Evolutionary conservation across 2,113 vertebrate genomes (phyloP).

Genomic region (Tetraodon nigroviridis): DNA sequence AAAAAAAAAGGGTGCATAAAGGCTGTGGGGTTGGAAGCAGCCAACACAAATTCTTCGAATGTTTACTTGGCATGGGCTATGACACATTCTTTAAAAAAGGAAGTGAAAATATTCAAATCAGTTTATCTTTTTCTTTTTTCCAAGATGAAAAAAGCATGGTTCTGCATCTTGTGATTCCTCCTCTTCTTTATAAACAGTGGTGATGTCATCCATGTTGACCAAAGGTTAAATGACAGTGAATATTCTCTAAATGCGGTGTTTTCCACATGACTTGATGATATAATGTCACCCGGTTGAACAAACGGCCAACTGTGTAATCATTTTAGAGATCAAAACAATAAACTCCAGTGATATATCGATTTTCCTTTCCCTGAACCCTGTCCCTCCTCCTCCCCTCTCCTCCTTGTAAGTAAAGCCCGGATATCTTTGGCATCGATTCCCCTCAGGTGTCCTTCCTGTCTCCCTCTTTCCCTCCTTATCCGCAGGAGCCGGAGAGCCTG

Average conservation of each 20-base stretch:
- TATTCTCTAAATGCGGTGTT: conserved; percentile 14
- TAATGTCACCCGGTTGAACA: conserved; percentile 29
- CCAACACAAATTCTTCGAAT: conserved; percentile 51
- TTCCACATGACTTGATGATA: conserved; percentile 41
- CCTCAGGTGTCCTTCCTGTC: conserved; percentile 81
- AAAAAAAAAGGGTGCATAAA: conserved; percentile 40
- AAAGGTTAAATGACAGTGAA: conserved; percentile 36
- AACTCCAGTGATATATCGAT: conserved; percentile 62
- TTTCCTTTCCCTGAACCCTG: conserved; percentile 63
- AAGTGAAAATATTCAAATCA: conserved; percentile 78
- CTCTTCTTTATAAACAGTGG: conserved; percentile 25
- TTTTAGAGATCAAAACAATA: conserved; percentile 54
- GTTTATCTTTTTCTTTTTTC: conserved; percentile 51
- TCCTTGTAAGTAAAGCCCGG: conserved; percentile 69
- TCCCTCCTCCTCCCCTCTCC: conserved; percentile 19
- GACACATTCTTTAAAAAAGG: conserved; percentile 72
- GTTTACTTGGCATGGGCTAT: conserved; percentile 66
- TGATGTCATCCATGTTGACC: conserved; percentile 56
- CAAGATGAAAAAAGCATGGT: conserved; percentile 41
- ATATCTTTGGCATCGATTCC: conserved; percentile 76
- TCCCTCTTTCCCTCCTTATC: conserved; percentile 70
- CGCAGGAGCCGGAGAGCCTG: conserved; percentile 68
- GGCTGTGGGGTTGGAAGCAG: conserved; percentile 55
- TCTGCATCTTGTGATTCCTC: conserved; percentile 69
- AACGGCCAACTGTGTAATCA: conserved; percentile 25